These are phyloP conservation scores for Diglossa cyanea DNA, from an alignment of 2,797 vertebrate species.

Conservation along the genomic window DNA sequence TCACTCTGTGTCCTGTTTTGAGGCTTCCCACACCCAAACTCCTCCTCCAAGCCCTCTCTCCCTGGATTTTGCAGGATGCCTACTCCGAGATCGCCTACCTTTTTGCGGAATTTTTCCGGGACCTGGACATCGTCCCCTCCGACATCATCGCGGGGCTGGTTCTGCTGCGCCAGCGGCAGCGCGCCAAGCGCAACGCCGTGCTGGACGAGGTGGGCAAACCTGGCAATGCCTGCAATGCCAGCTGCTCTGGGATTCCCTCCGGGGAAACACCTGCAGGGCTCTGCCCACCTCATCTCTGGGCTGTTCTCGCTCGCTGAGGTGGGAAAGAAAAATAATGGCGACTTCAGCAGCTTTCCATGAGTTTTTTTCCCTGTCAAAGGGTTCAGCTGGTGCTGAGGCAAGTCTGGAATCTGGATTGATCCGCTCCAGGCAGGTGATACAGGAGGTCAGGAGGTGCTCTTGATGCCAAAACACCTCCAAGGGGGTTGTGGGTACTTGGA, in stretches of 20 bases:
- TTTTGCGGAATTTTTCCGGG: conserved; percentile 97
- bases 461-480: neutral
- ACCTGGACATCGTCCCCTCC: conserved; percentile 97
- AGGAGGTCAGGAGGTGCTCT: neutral
- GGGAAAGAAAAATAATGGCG: neutral
- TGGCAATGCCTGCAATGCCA: neutral
- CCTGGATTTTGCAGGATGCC: conserved; percentile 84
- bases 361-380: neutral
- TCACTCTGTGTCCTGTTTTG: neutral
- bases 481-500: neutral
- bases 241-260: neutral
- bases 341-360: neutral
- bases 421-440: neutral
- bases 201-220: conserved; percentile 86
- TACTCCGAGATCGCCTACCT: conserved; percentile 98
- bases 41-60: neutral
- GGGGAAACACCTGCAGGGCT: neutral
- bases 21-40: neutral
- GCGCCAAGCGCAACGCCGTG: conserved; percentile 90
- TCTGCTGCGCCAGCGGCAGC: conserved; percentile 93
- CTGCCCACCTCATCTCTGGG: neutral
- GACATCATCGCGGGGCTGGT: conserved; percentile 98
- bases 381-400: neutral
- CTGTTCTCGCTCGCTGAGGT: neutral
- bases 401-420: neutral